Percentiles rank a stretch among this genome's conserved stretches.
These are phyloP conservation scores for Halotydeus destructor DNA, from an alignment of 1,140 invertebrate species.

Conservation along the genomic window DNA sequence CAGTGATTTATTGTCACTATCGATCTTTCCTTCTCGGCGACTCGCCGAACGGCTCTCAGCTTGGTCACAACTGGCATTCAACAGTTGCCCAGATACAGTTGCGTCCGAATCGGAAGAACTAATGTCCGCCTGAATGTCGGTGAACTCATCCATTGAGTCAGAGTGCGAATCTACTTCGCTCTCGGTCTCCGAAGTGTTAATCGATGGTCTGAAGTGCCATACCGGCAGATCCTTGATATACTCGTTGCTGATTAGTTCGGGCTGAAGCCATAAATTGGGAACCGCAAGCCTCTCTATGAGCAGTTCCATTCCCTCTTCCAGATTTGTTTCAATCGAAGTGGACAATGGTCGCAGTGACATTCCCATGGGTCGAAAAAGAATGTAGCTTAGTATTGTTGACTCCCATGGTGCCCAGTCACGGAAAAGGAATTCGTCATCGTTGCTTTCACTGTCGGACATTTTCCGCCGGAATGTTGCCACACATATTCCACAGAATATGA, in stretches of 20 bases:
- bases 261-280: constrained; percentile 29
- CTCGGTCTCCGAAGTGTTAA: background rate
- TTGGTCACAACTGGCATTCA: too few species aligned
- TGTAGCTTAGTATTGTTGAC: constrained; percentile 19
- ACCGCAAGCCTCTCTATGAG: constrained; percentile 26
- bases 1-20: too few species aligned
- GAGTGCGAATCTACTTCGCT: constrained; percentile 11
- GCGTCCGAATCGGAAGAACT: too few species aligned
- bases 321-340: constrained; percentile 19
- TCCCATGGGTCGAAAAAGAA: constrained; percentile 23
- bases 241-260: constrained; percentile 24
- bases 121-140: too few species aligned
- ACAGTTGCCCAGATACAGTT: too few species aligned
- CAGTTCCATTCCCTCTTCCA: constrained; percentile 25
- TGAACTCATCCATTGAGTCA: constrained; percentile 18
- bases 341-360: constrained; percentile 16
- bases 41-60: too few species aligned
- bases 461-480: background rate
- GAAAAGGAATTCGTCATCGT: constrained; percentile 1
- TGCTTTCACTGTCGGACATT: background rate
- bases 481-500: background rate
- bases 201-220: constrained; percentile 22
- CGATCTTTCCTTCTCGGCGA: too few species aligned
- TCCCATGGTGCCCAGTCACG: constrained; percentile 20
- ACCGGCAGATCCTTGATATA: constrained; percentile 32